These are phyloP conservation scores for Calosoma granatense DNA, from an alignment of 1,140 invertebrate species.

Conservation along the genomic window DNA sequence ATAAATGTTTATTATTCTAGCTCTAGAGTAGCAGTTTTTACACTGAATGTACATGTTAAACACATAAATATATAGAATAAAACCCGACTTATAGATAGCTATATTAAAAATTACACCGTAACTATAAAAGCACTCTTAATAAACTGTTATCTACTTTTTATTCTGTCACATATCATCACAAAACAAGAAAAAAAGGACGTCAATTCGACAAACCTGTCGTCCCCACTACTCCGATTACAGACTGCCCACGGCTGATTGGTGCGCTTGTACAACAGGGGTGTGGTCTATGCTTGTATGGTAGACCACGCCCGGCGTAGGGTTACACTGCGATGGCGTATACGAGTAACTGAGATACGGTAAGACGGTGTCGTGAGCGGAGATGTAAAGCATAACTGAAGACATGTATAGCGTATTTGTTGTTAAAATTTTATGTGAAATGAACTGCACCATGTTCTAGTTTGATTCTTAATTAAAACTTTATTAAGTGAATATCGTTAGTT, in stretches of 20 bases:
- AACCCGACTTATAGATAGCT: background rate
- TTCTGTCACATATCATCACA: background rate
- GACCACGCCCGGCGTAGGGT: background rate
- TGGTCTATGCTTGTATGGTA: background rate
- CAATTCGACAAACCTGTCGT: background rate
- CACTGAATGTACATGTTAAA: too few species aligned
- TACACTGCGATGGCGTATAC: constrained; percentile 2
- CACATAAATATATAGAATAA: background rate
- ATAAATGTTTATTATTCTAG: too few species aligned
- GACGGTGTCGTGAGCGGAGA: background rate
- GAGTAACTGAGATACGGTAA: background rate
- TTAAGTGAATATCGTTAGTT: background rate
- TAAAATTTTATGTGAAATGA: background rate
- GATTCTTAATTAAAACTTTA: too few species aligned
- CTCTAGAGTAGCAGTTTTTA: too few species aligned
- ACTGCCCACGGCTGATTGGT: background rate
- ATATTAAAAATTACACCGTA: constrained; percentile 4
- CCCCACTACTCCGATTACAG: background rate
- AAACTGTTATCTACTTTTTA: background rate
- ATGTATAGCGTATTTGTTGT: background rate
- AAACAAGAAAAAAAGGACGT: background rate
- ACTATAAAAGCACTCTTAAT: constrained; percentile 5
- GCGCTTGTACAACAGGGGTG: background rate
- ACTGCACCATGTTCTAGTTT: too few species aligned
- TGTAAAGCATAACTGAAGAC: background rate